Percentiles rank a stretch among this genome's conserved stretches.
phyloP scores from a whole-genome alignment of 2,113 vertebrate genomes.

The Jaculus jaculus region DNA sequence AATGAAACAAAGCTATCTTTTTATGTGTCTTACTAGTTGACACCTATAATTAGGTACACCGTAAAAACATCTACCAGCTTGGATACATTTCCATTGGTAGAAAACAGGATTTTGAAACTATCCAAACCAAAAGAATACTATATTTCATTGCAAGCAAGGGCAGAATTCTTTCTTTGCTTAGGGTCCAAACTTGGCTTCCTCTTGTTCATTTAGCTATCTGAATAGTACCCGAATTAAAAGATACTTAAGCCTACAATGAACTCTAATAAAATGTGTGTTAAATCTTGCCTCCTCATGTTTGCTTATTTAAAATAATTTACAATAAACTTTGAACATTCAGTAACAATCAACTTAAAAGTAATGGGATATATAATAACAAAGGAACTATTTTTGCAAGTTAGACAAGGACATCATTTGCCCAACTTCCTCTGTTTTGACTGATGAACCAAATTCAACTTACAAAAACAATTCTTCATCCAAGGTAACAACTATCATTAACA shows the following conservation, averaged over 20 bases:
- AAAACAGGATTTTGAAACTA: constrained; percentile 45
- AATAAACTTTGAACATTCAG: constrained; percentile 65
- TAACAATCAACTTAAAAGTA: constrained; percentile 64
- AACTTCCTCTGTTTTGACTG: constrained; percentile 65
- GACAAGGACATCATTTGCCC: constrained; percentile 50
- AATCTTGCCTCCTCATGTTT: constrained; percentile 9
- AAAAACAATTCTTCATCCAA: constrained; percentile 63
- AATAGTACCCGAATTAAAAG: constrained; percentile 28
- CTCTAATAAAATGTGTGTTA: constrained; percentile 24
- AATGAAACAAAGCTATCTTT: constrained; percentile 43
- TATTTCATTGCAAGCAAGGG: background rate
- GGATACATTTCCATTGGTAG: constrained; percentile 52
- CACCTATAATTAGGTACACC: background rate
- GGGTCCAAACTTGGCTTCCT: background rate
- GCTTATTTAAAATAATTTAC: constrained; percentile 78
- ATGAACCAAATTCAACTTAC: constrained; percentile 69
- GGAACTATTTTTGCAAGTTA: constrained; percentile 60
- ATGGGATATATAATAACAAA: constrained; percentile 53
- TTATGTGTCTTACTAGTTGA: constrained; percentile 28
- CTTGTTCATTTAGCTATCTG: background rate
- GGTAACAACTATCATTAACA: constrained; percentile 1
- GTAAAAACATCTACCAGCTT: constrained; percentile 44
- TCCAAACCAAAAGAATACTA: constrained; percentile 50
- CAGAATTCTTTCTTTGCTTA: constrained; percentile 11
- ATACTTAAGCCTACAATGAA: constrained; percentile 29